phyloP scores from a whole-genome alignment of 2,797 vertebrate genomes.

The Picus viridis region DNA sequence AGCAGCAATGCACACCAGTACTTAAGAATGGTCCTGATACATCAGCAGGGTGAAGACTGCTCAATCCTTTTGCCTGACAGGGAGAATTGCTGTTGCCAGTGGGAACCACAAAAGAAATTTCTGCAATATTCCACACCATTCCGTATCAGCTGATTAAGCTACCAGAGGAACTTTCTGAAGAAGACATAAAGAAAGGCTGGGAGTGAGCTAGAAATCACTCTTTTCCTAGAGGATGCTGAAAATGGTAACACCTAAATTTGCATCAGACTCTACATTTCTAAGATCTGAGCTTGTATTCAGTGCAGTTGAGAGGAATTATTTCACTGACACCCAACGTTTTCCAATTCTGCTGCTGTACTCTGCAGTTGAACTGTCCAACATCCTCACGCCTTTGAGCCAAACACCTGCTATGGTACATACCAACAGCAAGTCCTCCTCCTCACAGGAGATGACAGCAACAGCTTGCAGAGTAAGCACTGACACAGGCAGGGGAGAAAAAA shows the following conservation, averaged over 20 bases:
- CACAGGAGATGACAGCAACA: neutral
- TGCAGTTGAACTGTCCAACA: neutral
- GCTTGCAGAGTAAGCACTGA: neutral
- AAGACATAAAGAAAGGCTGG: neutral
- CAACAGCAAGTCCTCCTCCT: neutral
- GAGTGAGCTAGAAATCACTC: neutral
- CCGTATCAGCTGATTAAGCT: neutral
- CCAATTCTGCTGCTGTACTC: neutral
- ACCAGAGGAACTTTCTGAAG: neutral
- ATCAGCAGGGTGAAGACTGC: neutral
- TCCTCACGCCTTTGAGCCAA: neutral
- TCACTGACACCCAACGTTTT: neutral
- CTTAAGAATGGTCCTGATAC: neutral
- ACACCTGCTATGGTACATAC: neutral
- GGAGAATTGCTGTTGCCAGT: neutral
- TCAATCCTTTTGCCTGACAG: neutral
- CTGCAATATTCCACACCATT: neutral
- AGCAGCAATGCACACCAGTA: neutral
- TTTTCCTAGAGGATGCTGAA: neutral
- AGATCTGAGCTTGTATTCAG: neutral
- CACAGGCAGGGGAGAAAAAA: neutral
- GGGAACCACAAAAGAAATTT: neutral
- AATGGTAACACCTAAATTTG: neutral
- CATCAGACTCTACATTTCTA: neutral
- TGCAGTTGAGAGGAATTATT: neutral